Conservation (phyloP, 2,113 vertebrate genomes). For the Dryoscopus gambensis region DNA sequence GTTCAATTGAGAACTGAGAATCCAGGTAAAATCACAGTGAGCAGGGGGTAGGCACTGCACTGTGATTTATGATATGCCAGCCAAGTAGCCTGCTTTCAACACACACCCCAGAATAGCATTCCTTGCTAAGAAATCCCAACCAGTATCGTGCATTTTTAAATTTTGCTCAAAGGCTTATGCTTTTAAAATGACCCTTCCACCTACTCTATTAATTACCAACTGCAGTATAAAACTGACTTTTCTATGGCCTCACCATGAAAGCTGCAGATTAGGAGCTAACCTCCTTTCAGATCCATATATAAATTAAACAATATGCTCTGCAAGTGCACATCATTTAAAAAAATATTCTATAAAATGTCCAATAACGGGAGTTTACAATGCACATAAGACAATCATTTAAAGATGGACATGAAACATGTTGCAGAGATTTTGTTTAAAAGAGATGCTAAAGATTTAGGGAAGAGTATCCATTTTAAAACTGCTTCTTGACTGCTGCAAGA, state of each 20-base stretch:
- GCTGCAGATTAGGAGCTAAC: conserved; percentile 8
- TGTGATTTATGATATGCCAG: conserved; percentile 5
- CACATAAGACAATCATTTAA: not conserved
- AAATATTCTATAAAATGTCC: not conserved
- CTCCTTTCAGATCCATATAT: not conserved
- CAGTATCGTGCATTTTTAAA: not conserved
- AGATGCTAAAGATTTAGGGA: not conserved
- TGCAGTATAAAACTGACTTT: not conserved
- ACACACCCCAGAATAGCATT: not conserved
- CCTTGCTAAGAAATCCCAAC: conserved; percentile 19
- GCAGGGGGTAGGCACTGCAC: not conserved
- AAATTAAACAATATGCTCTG: not conserved
- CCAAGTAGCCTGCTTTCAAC: conserved; percentile 21
- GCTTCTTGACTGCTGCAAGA: not conserved
- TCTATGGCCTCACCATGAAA: conserved; percentile 19
- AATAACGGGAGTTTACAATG: not conserved
- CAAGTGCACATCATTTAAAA: not conserved
- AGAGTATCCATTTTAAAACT: not conserved
- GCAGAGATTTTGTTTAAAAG: not conserved
- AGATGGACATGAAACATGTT: not conserved
- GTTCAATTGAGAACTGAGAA: not conserved
- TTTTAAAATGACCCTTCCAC: conserved; percentile 47
- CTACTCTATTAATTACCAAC: conserved; percentile 55
- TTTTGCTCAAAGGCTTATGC: conserved; percentile 14
- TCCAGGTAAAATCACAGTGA: conserved; percentile 7